Evolutionary conservation across 64 coral and sea anemone species (phyloP), one percentile per base, ranked within the genome.

Genomic region (Stichodactyla mertensii): DNA sequence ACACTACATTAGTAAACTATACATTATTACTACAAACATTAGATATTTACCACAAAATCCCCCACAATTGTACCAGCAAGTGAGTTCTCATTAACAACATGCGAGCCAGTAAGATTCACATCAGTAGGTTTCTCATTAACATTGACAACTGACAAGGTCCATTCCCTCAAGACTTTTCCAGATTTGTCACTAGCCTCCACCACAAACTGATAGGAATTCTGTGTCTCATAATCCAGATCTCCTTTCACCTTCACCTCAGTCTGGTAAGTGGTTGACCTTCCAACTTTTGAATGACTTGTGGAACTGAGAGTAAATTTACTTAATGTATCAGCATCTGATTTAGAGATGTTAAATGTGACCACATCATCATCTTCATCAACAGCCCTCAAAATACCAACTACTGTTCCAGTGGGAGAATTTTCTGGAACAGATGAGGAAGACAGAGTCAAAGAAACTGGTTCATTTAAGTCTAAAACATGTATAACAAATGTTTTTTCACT

Each of bases 321-420:
- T 5, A 96, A 81, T 61, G 94, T 88, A 20, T 23, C 52, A 4
- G n/a, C 14, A 45, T 90, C 80, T 84, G 94, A 96, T 55, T 87
- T 88, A 52, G 82, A 52, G 55, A 96, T 89, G 22, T 88, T 55
- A 82, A 96, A 96, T 52, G 86, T 80, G 24, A 96, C 55, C 0
- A 88, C 54, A 88, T 96, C 94, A 67, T 83, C 52, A 77, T 96
- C 94, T 52, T 96, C 92, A 87, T 96, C 94, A 54, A 77, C 59
- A n/a, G 86, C 94, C 52, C 86, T 84, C 67, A 96, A 60, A 55
- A 77, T 83, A 1, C 91, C 94, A 27, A 93, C 94, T 31, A 87
- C 10, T 10, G 91, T 90, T 15, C 85, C 88, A 82, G 61, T 55
- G 14, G 79, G 52, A 51, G 94, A 86, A 58, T 87, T 88, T 52